Evolutionary conservation across 2,888 invertebrate genomes (phyloP).

Genomic region (Tipula confusa): DNA sequence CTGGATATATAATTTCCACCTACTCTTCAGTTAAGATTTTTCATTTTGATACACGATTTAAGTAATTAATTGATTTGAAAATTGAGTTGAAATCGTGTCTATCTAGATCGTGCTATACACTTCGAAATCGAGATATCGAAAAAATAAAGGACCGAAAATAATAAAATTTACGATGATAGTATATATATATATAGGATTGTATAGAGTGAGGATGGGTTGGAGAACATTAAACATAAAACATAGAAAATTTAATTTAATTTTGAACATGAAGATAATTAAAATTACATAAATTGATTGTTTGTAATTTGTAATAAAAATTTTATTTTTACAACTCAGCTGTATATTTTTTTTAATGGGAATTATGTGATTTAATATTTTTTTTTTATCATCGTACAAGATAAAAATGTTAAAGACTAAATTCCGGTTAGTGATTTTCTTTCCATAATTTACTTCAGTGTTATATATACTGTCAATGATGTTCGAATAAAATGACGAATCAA

Average conservation of each 20-base stretch:
- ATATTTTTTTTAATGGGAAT: background rate
- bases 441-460: no score
- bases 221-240: background rate
- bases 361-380: background rate
- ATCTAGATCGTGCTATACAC: background rate
- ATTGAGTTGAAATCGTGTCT: background rate
- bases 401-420: no score
- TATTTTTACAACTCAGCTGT: background rate
- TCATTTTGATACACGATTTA: background rate
- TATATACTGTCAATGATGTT: no score
- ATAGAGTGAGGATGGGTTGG: no score
- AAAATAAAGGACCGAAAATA: no score
- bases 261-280: background rate
- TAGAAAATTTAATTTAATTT: background rate
- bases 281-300: background rate
- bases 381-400: no score
- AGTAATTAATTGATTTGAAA: background rate
- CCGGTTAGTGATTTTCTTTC: no score
- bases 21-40: background rate
- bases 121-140: background rate
- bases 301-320: background rate
- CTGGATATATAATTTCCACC: background rate
- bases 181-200: no score
- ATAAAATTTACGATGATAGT: no score
- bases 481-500: no score